phyloP scores from a whole-genome alignment of 2,113 vertebrate genomes.

The Oryzias celebensis region DNA sequence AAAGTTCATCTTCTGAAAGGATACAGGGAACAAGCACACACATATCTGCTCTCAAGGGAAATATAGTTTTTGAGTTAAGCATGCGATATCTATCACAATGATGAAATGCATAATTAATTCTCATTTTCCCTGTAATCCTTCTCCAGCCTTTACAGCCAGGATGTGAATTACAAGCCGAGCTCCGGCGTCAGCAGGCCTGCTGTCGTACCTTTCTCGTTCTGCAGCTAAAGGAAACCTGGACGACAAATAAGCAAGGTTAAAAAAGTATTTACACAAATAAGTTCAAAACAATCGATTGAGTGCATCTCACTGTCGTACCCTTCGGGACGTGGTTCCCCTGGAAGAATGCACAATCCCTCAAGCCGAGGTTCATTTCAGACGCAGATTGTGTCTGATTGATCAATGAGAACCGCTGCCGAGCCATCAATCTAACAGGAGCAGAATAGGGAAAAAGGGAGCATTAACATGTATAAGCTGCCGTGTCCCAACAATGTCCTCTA shows the following conservation, averaged over 20 bases:
- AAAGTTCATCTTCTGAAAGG: conserved; percentile 56
- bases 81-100: conserved; percentile 62
- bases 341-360: conserved; percentile 71
- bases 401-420: conserved; percentile 74
- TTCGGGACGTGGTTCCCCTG: conserved; percentile 59
- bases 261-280: conserved; percentile 78
- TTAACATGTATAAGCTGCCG: conserved; percentile 75
- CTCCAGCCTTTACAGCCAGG: conserved; percentile 46
- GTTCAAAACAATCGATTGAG: conserved; percentile 70
- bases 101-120: conserved; percentile 77
- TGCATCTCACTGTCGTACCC: conserved; percentile 60
- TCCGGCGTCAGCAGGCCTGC: background rate
- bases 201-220: conserved; percentile 39
- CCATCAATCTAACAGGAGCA: conserved; percentile 72
- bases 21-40: conserved; percentile 38
- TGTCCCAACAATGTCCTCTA: conserved; percentile 74
- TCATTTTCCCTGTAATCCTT: conserved; percentile 62
- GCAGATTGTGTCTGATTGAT: conserved; percentile 79
- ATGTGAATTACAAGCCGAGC: conserved; percentile 43
- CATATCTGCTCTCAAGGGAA: conserved; percentile 54
- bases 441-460: conserved; percentile 64
- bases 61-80: conserved; percentile 62
- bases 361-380: conserved; percentile 71
- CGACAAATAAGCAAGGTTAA: conserved; percentile 73
- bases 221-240: conserved; percentile 27